Base-by-base conservation (phyloP, 2,113 vertebrate species). In the Xyliphius kryptos region DNA sequence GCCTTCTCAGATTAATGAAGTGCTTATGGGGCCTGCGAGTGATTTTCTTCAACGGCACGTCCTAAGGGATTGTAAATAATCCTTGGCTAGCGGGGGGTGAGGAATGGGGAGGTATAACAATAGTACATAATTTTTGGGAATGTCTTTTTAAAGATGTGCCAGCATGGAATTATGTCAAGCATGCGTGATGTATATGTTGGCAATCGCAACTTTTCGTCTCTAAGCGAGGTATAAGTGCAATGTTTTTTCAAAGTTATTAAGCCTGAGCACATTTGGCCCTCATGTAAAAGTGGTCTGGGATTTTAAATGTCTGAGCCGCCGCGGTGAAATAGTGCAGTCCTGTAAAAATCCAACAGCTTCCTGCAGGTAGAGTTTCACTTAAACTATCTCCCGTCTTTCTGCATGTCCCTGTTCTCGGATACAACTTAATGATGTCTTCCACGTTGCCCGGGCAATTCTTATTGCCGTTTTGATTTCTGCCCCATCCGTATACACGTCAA, bases 161-260 rank as follows among this genome's bases (percentile, higher is more conserved):
- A 79, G 68, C 75, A 76, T 71, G 77, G 74, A 79, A 81, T 80
- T 81, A 49, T 67, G 51, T 60, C 15, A 26, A 40, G 82, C 76
- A 76, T 73, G 72, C 74, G 77, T 84, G 81, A 85, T 85, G 82
- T 84, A 83, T 79, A 77, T 76, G 83, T 79, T 81, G 82, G 78
- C 74, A 75, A 80, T 81, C 84, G 83, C 51, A 22, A 22, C 76
- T 77, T 77, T 76, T 74, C 73, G 50, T 71, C 61, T 74, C 76
- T 74, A 51, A 70, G 67, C 41, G 70, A 68, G 74, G 76, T 78
- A 73, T 76, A 72, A 78, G 74, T 79, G 75, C 75, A 82, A 81
- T 81, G 79, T 76, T 74, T 80, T 77, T 81, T 80, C 76, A 74
- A 77, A 73, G 69, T 81, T 84, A 68, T 73, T 63, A 56, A 75